Evolutionary conservation across 1,140 invertebrate genomes (phyloP).

Genomic region (Himalopsyche phryganea): DNA sequence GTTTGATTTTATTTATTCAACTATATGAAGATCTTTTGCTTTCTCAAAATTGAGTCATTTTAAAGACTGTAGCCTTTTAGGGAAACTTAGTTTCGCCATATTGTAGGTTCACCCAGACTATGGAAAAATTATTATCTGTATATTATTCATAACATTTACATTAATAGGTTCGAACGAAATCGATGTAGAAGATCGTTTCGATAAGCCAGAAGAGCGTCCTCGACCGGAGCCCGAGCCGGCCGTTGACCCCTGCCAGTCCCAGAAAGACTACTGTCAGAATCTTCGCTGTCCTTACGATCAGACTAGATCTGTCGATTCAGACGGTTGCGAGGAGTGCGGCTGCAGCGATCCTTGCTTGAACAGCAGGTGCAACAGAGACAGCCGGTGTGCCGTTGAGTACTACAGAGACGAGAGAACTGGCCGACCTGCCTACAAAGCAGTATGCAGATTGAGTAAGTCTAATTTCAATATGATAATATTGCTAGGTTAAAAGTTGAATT

Average conservation of each 20-base stretch:
- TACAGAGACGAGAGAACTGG: constrained; percentile 47
- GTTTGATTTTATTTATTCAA: too few species aligned
- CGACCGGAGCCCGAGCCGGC: constrained; percentile 10
- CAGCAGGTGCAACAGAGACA: constrained; percentile 59
- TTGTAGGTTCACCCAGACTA: too few species aligned
- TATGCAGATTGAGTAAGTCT: constrained; percentile 63
- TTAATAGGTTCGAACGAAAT: constrained; percentile 21
- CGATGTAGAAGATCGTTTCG: constrained; percentile 6
- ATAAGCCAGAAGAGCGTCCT: constrained; percentile 17
- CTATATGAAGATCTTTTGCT: too few species aligned
- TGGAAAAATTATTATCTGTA: too few species aligned
- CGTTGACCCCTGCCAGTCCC: constrained; percentile 53
- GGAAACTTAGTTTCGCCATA: too few species aligned
- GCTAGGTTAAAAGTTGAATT: too few species aligned
- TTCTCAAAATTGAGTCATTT: too few species aligned
- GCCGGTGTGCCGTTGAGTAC: constrained; percentile 64
- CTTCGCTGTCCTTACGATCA: constrained; percentile 73
- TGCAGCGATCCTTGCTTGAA: constrained; percentile 73
- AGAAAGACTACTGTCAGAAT: constrained; percentile 56
- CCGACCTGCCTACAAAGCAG: constrained; percentile 40
- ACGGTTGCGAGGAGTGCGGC: constrained; percentile 69
- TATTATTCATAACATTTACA: too few species aligned
- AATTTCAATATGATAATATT: not conserved
- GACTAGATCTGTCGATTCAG: constrained; percentile 62
- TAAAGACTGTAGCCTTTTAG: too few species aligned